A percentile compares a stretch with the other conserved stretches of the same genome.
These are phyloP conservation scores for Arctopsyche grandis DNA, from an alignment of 1,140 invertebrate genomes.

Conservation along the genomic window DNA sequence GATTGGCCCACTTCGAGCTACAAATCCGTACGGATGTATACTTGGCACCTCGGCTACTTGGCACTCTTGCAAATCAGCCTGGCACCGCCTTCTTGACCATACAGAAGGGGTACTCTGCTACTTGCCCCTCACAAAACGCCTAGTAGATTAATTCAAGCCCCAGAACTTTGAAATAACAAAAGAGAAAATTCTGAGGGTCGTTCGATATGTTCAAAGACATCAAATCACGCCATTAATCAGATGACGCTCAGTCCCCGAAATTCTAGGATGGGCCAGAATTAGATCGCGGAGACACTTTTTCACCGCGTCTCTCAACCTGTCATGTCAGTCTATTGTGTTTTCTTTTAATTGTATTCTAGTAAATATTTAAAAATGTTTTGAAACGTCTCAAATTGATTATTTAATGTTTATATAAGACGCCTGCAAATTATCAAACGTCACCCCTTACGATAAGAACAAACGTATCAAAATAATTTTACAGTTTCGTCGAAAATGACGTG, in stretches of 20 bases:
- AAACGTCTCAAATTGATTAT: neutral
- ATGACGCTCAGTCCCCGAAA: neutral
- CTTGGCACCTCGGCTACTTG: conserved; percentile 46
- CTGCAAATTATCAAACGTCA: neutral
- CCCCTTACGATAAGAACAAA: no score
- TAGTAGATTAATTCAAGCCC: conserved; percentile 36
- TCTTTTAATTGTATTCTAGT: neutral
- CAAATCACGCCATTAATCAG: conserved; percentile 21
- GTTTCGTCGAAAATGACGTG: neutral
- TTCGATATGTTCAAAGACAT: neutral
- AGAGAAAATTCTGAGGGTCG: conserved; percentile 20
- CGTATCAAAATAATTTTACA: neutral
- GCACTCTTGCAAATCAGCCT: conserved; percentile 46
- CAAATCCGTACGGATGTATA: conserved; percentile 39
- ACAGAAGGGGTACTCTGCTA: conserved; percentile 27
- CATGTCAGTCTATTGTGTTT: neutral
- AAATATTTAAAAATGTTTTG: neutral
- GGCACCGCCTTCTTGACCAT: conserved; percentile 45
- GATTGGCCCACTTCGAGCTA: conserved; percentile 47
- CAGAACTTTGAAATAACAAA: conserved; percentile 26
- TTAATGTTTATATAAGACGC: no score
- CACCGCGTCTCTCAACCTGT: neutral
- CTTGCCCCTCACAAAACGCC: no score
- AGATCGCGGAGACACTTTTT: neutral
- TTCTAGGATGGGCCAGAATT: neutral